A percentile compares a stretch with the other conserved stretches of the same genome.
These are phyloP conservation scores for Bombus polaris DNA, from an alignment of 1,140 invertebrate species.

Conservation along the genomic window DNA sequence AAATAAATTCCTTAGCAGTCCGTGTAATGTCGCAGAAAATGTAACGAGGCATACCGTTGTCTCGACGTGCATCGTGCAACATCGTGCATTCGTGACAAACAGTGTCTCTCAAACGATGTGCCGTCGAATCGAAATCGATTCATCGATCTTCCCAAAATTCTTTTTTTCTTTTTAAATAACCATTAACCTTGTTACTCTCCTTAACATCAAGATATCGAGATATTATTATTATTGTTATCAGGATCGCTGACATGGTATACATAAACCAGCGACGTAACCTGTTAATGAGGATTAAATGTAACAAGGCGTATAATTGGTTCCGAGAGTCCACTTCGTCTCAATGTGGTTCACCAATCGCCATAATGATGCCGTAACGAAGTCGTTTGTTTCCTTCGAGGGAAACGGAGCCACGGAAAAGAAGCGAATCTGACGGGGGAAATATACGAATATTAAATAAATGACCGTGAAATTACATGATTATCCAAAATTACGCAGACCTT, in stretches of 20 bases:
- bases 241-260: neutral
- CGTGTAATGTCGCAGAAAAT: constrained; percentile 21
- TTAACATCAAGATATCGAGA: neutral
- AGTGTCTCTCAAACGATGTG: neutral
- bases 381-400: constrained; percentile 73
- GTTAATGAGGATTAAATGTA: neutral
- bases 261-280: neutral
- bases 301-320: neutral
- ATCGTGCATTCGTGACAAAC: constrained; percentile 13
- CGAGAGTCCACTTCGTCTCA: neutral
- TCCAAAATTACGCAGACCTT: constrained; percentile 73
- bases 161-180: neutral
- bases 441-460: constrained; percentile 18
- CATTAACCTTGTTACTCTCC: neutral
- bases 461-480: constrained; percentile 74
- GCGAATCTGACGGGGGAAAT: constrained; percentile 42
- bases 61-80: neutral
- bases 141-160: neutral
- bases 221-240: neutral
- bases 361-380: constrained; percentile 75
- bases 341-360: constrained; percentile 58
- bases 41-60: constrained; percentile 5
- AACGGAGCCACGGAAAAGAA: constrained; percentile 3
- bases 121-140: neutral
- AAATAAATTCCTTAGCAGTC: constrained; percentile 9